Conservation (phyloP, 37 sponge, comb jelly and placozoan genomes). For the Trichoplax adhaerens region DNA sequence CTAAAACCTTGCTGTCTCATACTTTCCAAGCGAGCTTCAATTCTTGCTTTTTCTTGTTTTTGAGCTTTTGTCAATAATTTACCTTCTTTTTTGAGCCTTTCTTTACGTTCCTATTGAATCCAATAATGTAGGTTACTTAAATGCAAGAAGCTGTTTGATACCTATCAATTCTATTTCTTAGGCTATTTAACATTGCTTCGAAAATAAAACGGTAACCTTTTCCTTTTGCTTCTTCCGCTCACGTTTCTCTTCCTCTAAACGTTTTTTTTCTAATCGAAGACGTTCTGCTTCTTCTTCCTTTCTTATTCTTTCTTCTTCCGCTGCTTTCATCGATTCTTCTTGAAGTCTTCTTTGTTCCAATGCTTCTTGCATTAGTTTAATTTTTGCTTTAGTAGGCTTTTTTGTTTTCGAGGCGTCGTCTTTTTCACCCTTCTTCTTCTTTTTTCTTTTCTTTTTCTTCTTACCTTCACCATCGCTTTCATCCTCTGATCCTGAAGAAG, state of each 20-base stretch:
- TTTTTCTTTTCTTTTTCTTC: slow-evolving; percentile 42
- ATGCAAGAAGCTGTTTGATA: neutral
- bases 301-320: slow-evolving; percentile 22
- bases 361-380: slow-evolving; percentile 13
- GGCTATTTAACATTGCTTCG: no score
- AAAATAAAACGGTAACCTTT: slow-evolving; percentile 4
- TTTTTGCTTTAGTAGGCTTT: neutral
- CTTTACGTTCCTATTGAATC: slow-evolving; percentile 26
- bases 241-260: slow-evolving; percentile 54
- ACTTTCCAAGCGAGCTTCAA: slow-evolving; percentile 29
- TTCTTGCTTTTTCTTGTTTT: slow-evolving; percentile 31
- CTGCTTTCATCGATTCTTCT: slow-evolving; percentile 48
- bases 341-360: slow-evolving; percentile 41
- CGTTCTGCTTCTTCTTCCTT: slow-evolving; percentile 55
- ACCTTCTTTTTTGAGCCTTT: slow-evolving; percentile 66
- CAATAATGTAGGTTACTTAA: no score
- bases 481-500: slow-evolving; percentile 4
- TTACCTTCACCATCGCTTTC: slow-evolving; percentile 10
- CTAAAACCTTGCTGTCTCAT: slow-evolving; percentile 49
- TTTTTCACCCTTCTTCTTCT: slow-evolving; percentile 23
- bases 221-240: slow-evolving; percentile 56
- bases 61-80: slow-evolving; percentile 74
- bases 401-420: slow-evolving; percentile 6
- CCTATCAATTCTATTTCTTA: neutral
- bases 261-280: slow-evolving; percentile 14